Base-by-base conservation (phyloP, 2,888 invertebrate species). In the Rosalia funebris region DNA sequence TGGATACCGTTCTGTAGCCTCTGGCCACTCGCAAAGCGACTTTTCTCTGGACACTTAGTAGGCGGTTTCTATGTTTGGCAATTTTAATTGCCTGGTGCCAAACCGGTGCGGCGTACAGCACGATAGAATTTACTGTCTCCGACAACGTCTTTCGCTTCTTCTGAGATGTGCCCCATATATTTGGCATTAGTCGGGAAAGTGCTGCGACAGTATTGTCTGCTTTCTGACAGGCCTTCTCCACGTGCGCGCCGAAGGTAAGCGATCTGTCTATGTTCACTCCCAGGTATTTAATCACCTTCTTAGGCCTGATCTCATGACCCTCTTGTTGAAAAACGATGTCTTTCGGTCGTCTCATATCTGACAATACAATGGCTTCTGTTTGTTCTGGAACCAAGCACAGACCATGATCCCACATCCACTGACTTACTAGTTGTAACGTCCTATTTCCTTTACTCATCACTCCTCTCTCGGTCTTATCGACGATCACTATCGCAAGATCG, bases 291-390 rank as follows among this genome's bases (percentile, higher is more conserved):
- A 25, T 9, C 25, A 5, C n/a, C n/a, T n/a, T n/a, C n/a, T n/a
- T n/a, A n/a, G n/a, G n/a, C n/a, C n/a, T n/a, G n/a, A n/a, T n/a
- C n/a, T n/a, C n/a, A n/a, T n/a, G n/a, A n/a, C n/a, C n/a, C n/a
- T n/a, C n/a, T n/a, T n/a, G n/a, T n/a, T 25, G 4, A 25, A 25
- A 25, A 5, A 25, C 9, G 3, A 25, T 9, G 9, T 25, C 9
- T 9, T 25, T 25, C 9, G 25, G 25, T 25, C 25, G 3, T 25
- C 25, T 3, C 25, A 25, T 25, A 9, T 9, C 25, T 25, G 25
- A 3, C 9, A 25, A 9, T 9, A 63, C 55, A 1, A 63, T 36
- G 0, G 59, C 45, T 31, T 63, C 60, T 9, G 60, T 63, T 52
- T 63, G 55, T 7, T 52, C 46, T 12, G 42, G 47, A 1, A 50